Conservation (phyloP, 2,888 invertebrate genomes). For the Didymodactylos carnosus region DNA sequence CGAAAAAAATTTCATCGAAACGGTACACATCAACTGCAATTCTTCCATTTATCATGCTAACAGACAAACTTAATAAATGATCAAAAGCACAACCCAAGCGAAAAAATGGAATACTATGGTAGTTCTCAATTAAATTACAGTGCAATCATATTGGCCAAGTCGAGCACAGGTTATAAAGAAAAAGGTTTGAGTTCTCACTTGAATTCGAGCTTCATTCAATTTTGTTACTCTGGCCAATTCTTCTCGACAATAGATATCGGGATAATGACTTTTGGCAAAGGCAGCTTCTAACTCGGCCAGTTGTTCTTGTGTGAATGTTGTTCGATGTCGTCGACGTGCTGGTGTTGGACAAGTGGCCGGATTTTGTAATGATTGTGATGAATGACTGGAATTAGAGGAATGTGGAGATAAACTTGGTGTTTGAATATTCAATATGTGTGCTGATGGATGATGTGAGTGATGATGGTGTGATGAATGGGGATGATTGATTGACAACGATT, state of each 20-base stretch:
- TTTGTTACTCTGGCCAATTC: constrained; percentile 95
- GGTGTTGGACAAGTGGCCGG: constrained; percentile 45
- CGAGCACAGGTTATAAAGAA: too few relatives aligned
- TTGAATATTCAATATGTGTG: neutral
- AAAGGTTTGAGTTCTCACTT: too few relatives aligned
- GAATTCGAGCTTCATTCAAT: constrained; percentile 96
- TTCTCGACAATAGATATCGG: constrained; percentile 97
- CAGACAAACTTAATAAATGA: too few relatives aligned
- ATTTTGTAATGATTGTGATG: neutral
- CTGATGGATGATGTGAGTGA: too few relatives aligned
- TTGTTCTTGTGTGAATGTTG: constrained; percentile 96
- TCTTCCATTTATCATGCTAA: too few relatives aligned
- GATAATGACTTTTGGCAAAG: constrained; percentile 96
- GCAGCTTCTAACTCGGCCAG: constrained; percentile 95
- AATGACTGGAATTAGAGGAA: neutral
- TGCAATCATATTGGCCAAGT: too few relatives aligned
- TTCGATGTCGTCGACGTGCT: constrained; percentile 81
- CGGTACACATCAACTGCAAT: too few relatives aligned
- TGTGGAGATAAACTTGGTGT: neutral
- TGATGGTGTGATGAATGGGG: neutral
- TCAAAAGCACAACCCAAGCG: too few relatives aligned
- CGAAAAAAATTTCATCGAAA: too few relatives aligned
- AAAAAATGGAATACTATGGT: too few relatives aligned
- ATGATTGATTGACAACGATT: neutral
- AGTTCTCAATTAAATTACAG: too few relatives aligned